These are phyloP conservation scores for Agelastica alni DNA, from an alignment of 2,888 invertebrate species.

Conservation along the genomic window DNA sequence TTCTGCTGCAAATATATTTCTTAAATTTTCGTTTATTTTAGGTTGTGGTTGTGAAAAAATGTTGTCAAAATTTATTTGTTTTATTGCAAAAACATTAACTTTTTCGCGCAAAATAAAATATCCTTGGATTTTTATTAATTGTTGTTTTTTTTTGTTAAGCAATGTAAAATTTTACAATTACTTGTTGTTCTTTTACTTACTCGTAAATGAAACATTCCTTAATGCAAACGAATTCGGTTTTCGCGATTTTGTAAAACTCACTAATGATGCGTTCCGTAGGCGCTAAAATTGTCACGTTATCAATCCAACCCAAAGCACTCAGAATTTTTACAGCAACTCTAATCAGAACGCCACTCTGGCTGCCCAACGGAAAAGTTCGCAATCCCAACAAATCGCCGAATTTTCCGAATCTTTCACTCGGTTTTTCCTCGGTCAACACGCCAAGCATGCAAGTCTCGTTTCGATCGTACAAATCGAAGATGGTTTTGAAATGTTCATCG, in stretches of 20 bases:
- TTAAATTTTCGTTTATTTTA: no score
- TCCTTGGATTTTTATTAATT: no score
- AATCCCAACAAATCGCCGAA: slow-evolving; percentile 47
- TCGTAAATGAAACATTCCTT: slow-evolving; percentile 43
- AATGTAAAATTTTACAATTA: no score
- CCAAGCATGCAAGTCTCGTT: slow-evolving; percentile 42
- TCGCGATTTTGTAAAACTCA: slow-evolving; percentile 48
- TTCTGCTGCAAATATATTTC: no score
- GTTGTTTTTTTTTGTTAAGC: no score
- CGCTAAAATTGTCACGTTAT: slow-evolving; percentile 49
- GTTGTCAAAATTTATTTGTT: no score
- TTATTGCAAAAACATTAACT: no score
- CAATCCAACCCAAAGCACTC: slow-evolving; percentile 44
- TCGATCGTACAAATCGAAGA: slow-evolving; percentile 46
- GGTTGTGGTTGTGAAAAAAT: no score
- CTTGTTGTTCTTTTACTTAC: slow-evolving; percentile 44
- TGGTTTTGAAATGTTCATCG: slow-evolving; percentile 43
- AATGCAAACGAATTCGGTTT: slow-evolving; percentile 49
- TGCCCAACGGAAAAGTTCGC: slow-evolving; percentile 34
- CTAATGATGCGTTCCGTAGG: slow-evolving; percentile 44
- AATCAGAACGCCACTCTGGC: slow-evolving; percentile 38
- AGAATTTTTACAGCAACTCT: slow-evolving; percentile 47
- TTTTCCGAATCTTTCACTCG: slow-evolving; percentile 39
- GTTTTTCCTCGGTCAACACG: slow-evolving; percentile 38
- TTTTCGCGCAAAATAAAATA: no score